These are phyloP conservation scores for Drosophila arizonae DNA, from an alignment of 1,140 invertebrate species.

Conservation along the genomic window DNA sequence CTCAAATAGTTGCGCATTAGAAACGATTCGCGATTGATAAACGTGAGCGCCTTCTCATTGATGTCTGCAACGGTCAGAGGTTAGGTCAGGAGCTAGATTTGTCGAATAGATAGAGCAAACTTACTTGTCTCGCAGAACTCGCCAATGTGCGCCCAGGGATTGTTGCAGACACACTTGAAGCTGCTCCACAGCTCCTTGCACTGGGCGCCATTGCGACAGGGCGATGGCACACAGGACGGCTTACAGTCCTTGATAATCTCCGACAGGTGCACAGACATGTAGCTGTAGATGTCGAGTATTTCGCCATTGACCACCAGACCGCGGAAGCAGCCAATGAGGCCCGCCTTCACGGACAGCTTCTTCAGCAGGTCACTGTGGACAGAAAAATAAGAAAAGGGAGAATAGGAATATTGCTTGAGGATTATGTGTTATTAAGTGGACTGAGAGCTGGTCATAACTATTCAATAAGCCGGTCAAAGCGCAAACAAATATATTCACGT, in stretches of 20 bases:
- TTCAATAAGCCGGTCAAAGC: slow-evolving; percentile 65
- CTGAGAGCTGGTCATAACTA: slow-evolving; percentile 65
- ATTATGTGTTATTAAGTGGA: slow-evolving; percentile 49
- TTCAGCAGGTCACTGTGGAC: slow-evolving; percentile 88
- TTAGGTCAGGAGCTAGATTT: neutral
- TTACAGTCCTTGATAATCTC: slow-evolving; percentile 96
- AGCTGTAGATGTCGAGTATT: slow-evolving; percentile 94
- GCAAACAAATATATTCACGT: slow-evolving; percentile 31
- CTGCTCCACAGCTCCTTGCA: slow-evolving; percentile 96
- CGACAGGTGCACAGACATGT: slow-evolving; percentile 95
- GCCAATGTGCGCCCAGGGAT: slow-evolving; percentile 95
- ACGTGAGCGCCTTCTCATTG: slow-evolving; percentile 94
- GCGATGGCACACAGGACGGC: slow-evolving; percentile 96
- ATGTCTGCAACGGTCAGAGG: slow-evolving; percentile 86
- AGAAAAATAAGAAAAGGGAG: neutral
- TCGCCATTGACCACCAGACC: slow-evolving; percentile 95
- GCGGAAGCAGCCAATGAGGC: slow-evolving; percentile 95
- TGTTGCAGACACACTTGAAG: slow-evolving; percentile 94
- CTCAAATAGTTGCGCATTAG: slow-evolving; percentile 90
- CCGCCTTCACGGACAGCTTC: slow-evolving; percentile 91
- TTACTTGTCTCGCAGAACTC: slow-evolving; percentile 94
- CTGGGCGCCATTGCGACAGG: slow-evolving; percentile 94
- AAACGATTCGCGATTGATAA: slow-evolving; percentile 90
- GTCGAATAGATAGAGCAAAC: slow-evolving; percentile 48
- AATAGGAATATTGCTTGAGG: slow-evolving; percentile 3